phyloP scores from a whole-genome alignment of 2,113 vertebrate genomes.

The Nyctereutes procyonoides region DNA sequence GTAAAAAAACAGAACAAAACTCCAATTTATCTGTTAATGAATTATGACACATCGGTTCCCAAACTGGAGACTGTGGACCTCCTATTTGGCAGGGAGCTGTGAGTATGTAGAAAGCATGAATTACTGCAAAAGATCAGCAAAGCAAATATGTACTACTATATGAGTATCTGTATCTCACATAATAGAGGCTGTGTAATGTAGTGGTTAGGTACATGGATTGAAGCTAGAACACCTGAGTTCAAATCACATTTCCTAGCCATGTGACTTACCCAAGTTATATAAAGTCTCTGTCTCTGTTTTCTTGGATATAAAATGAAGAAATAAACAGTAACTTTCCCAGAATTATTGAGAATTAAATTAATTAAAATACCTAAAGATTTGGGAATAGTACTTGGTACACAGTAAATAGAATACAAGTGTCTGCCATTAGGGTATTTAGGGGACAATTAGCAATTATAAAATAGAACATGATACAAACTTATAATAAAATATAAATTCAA shows the following conservation, averaged over 20 bases:
- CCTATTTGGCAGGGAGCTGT: not conserved
- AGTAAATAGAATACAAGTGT: not conserved
- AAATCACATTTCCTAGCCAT: not conserved
- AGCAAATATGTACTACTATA: not conserved
- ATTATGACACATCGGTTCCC: not conserved
- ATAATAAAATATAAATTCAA: not conserved
- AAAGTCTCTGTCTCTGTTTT: not conserved
- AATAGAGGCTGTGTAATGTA: rapidly evolving
- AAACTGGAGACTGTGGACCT: not conserved
- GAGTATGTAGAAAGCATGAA: not conserved
- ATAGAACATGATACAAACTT: not conserved
- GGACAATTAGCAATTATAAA: not conserved
- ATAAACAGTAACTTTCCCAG: not conserved
- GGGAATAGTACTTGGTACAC: not conserved
- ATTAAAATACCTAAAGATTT: not conserved
- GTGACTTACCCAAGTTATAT: not conserved
- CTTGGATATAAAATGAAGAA: not conserved
- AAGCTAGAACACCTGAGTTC: not conserved
- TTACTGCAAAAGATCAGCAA: not conserved
- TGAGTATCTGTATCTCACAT: not conserved
- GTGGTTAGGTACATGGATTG: not conserved
- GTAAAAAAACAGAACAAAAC: not conserved
- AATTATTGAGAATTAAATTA: not conserved
- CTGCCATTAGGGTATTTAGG: not conserved
- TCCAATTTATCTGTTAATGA: not conserved